Base-by-base conservation (phyloP, 2,113 vertebrate genomes). In the Cyphomyrus plagiostoma region DNA sequence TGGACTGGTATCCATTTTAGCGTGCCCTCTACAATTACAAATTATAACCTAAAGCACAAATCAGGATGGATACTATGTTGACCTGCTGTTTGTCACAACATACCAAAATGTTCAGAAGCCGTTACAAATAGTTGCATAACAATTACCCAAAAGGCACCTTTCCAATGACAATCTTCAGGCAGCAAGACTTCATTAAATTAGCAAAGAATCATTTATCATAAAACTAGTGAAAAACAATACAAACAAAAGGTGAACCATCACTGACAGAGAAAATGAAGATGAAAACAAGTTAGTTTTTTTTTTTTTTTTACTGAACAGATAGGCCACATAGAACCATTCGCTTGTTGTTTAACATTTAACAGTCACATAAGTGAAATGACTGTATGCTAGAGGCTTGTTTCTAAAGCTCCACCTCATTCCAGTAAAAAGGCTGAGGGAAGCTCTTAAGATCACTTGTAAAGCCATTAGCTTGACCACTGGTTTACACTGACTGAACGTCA, bases 341-440 rank as follows among this genome's bases (percentile, higher is more conserved):
- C 21, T 48, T 83, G 42, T 83, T 83, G 52, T 87, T 77, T 21
- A 58, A 87, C 58, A 53, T 90, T 90, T 87, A 87, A 90, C 49
- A 58, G 84, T 74, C 15, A 42, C 62, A 90, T 52, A 13, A 42
- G 42, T 87, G 56, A 77, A 53, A 30, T 26, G 13, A 74, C 2
- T 13, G 21, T 80, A 26, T 77, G 77, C 39, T 87, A 17, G 30
- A 77, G 58, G 42, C 39, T 15, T 87, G 26, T 8, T 74, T 13
- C 30, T 87, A 30, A 19, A 35, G n/a, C 15, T 15, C 13, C 62
- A 46, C 56, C n/a, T 23, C 66, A 35, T 15, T 86, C 56, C 56
- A 86, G 83, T 62, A 66, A 49, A 48, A 70, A 89, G 89, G 56
- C 56, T 89, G 4, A 49, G 52, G 77, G 53, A 84, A 84, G 82